A percentile compares a stretch with the other conserved stretches of the same genome.
phyloP scores from a whole-genome alignment of 2,113 vertebrate species.

The Murina feae region DNA sequence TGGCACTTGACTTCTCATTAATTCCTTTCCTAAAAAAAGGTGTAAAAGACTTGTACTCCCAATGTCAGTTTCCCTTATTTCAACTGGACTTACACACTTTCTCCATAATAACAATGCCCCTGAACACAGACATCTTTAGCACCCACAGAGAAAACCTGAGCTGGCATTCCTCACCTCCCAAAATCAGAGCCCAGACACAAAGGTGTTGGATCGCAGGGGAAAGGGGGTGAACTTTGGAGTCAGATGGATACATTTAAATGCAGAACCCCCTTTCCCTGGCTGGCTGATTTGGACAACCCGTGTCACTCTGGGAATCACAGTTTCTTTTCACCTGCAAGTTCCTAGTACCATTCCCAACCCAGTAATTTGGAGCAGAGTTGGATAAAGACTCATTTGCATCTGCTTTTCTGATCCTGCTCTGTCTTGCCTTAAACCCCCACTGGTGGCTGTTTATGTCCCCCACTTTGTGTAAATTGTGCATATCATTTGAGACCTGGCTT shows the following conservation, averaged over 20 bases:
- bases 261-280: neutral
- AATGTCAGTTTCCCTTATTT: neutral
- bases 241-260: neutral
- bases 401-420: neutral
- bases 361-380: neutral
- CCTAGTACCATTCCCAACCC: neutral
- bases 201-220: accelerated
- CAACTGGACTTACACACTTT: neutral
- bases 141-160: neutral
- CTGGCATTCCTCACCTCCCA: neutral
- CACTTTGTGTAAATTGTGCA: neutral
- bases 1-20: neutral
- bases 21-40: neutral
- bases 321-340: neutral
- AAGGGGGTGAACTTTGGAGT: neutral
- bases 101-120: neutral
- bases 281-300: neutral
- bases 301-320: neutral
- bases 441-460: neutral
- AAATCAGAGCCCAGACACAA: neutral
- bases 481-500: neutral
- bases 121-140: neutral
- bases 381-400: neutral
- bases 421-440: neutral
- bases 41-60: neutral